Conservation (phyloP, 1,140 invertebrate species). For the Hydropsyche tenuis region DNA sequence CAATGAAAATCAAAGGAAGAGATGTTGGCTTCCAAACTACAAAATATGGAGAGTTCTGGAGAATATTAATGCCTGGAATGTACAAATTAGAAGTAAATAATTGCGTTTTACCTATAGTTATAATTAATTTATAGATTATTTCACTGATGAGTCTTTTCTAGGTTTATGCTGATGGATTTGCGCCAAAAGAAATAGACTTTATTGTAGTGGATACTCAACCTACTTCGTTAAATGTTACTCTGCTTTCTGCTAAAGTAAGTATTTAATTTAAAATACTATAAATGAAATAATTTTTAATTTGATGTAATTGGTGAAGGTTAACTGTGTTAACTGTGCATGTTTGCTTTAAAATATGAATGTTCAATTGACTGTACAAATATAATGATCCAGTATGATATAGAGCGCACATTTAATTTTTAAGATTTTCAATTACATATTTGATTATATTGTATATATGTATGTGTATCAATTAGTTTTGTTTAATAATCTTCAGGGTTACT, state of each 20-base stretch:
- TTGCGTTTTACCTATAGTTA: constrained; percentile 10
- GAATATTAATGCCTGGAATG: constrained; percentile 81
- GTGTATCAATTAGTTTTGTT: constrained; percentile 7
- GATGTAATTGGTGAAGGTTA: neutral
- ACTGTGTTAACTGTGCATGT: neutral
- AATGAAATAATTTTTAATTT: neutral
- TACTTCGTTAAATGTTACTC: constrained; percentile 82
- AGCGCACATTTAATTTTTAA: neutral
- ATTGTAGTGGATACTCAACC: constrained; percentile 85
- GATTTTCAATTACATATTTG: neutral
- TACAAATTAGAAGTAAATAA: constrained; percentile 80
- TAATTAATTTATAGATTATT: constrained; percentile 33
- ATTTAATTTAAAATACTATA: neutral
- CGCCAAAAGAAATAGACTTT: constrained; percentile 83
- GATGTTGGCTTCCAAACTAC: constrained; percentile 89
- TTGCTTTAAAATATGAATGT: no score
- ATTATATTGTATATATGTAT: neutral
- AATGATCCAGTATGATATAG: neutral
- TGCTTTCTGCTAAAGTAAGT: constrained; percentile 81
- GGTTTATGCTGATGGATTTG: constrained; percentile 84
- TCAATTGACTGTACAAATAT: no score
- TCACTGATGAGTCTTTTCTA: constrained; percentile 52
- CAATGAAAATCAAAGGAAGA: constrained; percentile 82
- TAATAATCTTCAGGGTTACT: constrained; percentile 42
- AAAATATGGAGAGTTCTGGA: constrained; percentile 93